A percentile compares a stretch with the other conserved stretches of the same genome.
phyloP scores from a whole-genome alignment of 2,113 vertebrate genomes.

The Dromiciops gliroides region DNA sequence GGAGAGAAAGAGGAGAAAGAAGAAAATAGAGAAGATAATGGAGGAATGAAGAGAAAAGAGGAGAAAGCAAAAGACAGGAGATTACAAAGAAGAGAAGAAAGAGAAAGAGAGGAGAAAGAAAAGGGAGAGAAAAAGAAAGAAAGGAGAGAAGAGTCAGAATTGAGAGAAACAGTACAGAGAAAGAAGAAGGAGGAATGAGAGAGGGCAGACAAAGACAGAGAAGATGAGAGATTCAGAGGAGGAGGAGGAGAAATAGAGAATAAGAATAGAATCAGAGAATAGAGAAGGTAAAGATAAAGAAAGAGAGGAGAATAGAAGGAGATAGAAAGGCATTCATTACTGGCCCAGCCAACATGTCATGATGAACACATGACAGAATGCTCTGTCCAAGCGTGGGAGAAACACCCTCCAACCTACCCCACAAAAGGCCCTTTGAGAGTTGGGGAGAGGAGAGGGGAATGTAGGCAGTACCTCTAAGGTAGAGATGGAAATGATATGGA shows the following conservation, averaged over 20 bases:
- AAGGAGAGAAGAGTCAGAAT: neutral
- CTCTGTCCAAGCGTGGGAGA: neutral
- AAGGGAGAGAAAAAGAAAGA: neutral
- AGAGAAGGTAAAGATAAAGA: neutral
- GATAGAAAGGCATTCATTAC: neutral
- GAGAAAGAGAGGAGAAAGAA: neutral
- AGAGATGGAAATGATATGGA: neutral
- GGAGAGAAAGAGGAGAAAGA: neutral
- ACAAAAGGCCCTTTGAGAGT: neutral
- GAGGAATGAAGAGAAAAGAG: neutral
- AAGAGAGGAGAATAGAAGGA: neutral
- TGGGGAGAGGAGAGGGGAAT: neutral
- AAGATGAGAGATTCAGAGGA: neutral
- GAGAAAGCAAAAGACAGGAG: too few species aligned
- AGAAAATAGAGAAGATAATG: too few species aligned
- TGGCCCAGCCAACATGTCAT: neutral
- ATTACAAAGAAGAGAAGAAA: neutral
- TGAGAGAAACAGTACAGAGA: neutral
- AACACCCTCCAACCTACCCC: neutral
- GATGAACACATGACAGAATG: neutral
- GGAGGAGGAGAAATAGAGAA: neutral
- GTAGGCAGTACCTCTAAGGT: neutral
- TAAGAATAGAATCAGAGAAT: neutral
- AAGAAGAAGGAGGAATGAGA: neutral
- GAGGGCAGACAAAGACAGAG: neutral